These are phyloP conservation scores for Aythya baeri DNA, from an alignment of 2,113 vertebrate species.

Conservation along the genomic window DNA sequence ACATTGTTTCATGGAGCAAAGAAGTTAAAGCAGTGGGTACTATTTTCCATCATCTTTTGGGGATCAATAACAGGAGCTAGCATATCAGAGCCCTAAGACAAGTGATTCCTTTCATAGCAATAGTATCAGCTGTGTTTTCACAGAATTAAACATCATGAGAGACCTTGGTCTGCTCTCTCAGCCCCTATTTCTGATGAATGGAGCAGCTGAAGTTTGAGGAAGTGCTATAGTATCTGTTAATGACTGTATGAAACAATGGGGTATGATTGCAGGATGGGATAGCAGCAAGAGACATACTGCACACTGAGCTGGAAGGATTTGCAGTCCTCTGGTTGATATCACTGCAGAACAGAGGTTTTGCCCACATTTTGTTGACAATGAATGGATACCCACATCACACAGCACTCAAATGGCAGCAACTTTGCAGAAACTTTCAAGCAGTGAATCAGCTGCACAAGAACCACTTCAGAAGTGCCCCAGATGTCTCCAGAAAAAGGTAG, in stretches of 20 bases:
- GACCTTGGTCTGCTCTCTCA: not conserved
- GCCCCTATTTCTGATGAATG: not conserved
- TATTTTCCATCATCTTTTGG: not conserved
- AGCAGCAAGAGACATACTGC: accelerated
- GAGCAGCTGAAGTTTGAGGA: not conserved
- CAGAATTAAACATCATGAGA: not conserved
- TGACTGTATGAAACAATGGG: not conserved
- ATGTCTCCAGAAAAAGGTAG: not conserved
- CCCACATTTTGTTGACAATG: not conserved
- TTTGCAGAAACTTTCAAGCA: not conserved
- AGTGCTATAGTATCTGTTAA: not conserved
- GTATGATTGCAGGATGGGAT: not conserved
- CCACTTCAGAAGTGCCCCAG: not conserved
- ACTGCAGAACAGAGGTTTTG: not conserved
- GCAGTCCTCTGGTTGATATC: not conserved
- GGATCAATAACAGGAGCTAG: accelerated
- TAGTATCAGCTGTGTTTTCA: not conserved
- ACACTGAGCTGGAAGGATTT: accelerated
- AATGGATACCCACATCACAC: accelerated
- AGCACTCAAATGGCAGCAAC: not conserved
- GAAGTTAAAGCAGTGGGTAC: not conserved
- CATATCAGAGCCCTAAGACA: not conserved
- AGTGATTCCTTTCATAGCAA: not conserved
- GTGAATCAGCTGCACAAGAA: not conserved
- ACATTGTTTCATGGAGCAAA: not conserved